These are phyloP conservation scores for Erebia aethiops DNA, from an alignment of 2,888 invertebrate species.

Conservation along the genomic window DNA sequence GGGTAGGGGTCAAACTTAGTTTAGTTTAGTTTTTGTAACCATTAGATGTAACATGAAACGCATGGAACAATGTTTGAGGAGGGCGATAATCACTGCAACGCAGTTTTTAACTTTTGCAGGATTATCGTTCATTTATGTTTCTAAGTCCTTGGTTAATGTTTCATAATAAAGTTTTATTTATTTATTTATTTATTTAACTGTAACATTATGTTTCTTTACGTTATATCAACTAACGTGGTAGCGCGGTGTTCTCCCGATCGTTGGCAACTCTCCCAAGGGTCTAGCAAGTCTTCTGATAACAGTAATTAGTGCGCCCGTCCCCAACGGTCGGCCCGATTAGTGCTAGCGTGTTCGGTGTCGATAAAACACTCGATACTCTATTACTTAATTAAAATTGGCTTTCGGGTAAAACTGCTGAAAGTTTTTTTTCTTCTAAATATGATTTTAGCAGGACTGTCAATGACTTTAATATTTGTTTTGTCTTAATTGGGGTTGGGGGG, in stretches of 20 bases:
- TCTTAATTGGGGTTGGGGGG: background rate
- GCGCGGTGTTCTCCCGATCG: conserved; percentile 56
- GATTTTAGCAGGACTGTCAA: background rate
- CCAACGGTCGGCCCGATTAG: conserved; percentile 50
- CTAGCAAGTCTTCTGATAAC: conserved; percentile 68
- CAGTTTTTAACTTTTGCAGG: too few relatives aligned
- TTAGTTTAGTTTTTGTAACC: too few relatives aligned
- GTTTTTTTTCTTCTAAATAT: background rate
- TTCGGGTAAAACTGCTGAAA: background rate
- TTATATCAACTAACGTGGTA: background rate
- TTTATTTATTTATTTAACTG: too few relatives aligned
- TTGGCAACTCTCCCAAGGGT: conserved; percentile 61
- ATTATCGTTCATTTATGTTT: too few relatives aligned
- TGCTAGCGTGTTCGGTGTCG: conserved; percentile 43
- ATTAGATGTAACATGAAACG: too few relatives aligned
- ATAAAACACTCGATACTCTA: conserved; percentile 43
- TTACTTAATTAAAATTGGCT: background rate
- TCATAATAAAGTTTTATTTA: too few relatives aligned
- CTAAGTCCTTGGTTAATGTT: too few relatives aligned
- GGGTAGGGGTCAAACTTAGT: background rate
- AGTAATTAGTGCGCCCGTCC: conserved; percentile 70
- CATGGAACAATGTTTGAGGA: too few relatives aligned
- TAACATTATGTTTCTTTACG: background rate
- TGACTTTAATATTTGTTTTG: background rate
- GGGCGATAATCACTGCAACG: too few relatives aligned